A percentile compares a stretch with the other conserved stretches of the same genome.
phyloP scores from a whole-genome alignment of 2,113 vertebrate genomes.

The Macquaria australasica region DNA sequence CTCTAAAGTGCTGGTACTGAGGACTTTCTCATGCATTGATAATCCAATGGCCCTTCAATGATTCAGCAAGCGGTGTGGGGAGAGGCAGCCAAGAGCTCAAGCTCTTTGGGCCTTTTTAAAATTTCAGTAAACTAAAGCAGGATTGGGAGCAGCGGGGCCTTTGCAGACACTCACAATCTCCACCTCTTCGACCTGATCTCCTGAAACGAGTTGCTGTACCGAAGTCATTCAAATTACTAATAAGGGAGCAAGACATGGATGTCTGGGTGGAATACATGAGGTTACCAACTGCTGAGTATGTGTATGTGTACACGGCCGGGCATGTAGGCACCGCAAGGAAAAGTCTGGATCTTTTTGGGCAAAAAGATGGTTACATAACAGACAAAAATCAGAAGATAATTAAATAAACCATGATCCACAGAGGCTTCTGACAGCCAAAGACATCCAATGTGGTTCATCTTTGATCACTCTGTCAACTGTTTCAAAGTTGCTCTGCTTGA shows the following conservation, averaged over 20 bases:
- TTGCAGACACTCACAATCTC: constrained; percentile 19
- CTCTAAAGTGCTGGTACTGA: constrained; percentile 69
- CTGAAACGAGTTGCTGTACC: neutral
- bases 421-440: constrained; percentile 49
- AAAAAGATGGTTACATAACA: constrained; percentile 34
- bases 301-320: neutral
- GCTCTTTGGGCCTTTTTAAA: constrained; percentile 71
- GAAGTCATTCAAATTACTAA: constrained; percentile 37
- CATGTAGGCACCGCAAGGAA: neutral
- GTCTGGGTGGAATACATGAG: constrained; percentile 12
- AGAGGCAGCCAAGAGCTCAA: constrained; percentile 54
- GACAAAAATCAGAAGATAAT: constrained; percentile 54
- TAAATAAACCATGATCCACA: constrained; percentile 58
- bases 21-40: constrained; percentile 78
- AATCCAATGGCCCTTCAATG: constrained; percentile 78
- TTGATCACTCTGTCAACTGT: constrained; percentile 50
- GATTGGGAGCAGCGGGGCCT: constrained; percentile 40
- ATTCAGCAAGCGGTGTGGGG: constrained; percentile 66
- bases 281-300: constrained; percentile 13
- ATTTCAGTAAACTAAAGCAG: constrained; percentile 63
- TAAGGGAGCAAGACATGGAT: constrained; percentile 17
- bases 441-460: constrained; percentile 44
- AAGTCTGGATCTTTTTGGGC: constrained; percentile 14
- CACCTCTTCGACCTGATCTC: constrained; percentile 52
- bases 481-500: constrained; percentile 54